Evolutionary conservation across 2,888 invertebrate species (phyloP).

Genomic region (Drosophila recens): DNA sequence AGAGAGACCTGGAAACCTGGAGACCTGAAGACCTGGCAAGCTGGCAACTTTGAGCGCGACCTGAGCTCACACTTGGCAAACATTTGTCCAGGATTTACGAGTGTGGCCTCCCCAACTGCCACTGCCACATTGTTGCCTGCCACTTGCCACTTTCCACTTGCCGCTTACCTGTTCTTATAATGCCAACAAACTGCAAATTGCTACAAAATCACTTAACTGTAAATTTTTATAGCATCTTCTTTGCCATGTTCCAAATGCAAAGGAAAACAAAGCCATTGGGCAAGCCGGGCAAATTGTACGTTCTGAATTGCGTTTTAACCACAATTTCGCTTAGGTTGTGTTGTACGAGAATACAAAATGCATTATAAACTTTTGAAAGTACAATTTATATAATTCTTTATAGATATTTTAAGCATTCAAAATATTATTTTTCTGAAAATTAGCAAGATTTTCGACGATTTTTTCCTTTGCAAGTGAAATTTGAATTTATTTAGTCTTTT

Average conservation of each 20-base stretch:
- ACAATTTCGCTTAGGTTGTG: not conserved
- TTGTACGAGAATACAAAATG: no score
- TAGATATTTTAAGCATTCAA: no score
- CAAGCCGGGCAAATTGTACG: not conserved
- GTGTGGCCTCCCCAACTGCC: conserved; percentile 27
- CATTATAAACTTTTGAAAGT: not conserved
- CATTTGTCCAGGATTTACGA: conserved; percentile 71
- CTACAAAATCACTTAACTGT: conserved; percentile 82
- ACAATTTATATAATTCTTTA: not conserved
- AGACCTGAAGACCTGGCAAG: conserved; percentile 4
- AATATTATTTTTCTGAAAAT: no score
- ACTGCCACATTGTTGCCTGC: conserved; percentile 8
- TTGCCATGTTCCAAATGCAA: conserved; percentile 35
- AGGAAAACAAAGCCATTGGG: conserved; percentile 49
- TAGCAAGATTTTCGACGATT: no score
- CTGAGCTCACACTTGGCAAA: conserved; percentile 50
- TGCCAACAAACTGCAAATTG: conserved; percentile 80
- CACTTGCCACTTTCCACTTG: conserved; percentile 6
- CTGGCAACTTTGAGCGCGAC: conserved; percentile 14
- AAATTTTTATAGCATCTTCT: conserved; percentile 77
- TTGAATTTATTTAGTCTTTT: no score
- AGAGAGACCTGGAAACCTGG: conserved; percentile 15
- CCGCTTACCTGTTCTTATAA: conserved; percentile 51
- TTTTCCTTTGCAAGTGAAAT: no score
- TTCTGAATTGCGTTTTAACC: conserved; percentile 3